Evolutionary conservation across 2,888 invertebrate genomes (phyloP).

Genomic region (Proisotoma minuta): DNA sequence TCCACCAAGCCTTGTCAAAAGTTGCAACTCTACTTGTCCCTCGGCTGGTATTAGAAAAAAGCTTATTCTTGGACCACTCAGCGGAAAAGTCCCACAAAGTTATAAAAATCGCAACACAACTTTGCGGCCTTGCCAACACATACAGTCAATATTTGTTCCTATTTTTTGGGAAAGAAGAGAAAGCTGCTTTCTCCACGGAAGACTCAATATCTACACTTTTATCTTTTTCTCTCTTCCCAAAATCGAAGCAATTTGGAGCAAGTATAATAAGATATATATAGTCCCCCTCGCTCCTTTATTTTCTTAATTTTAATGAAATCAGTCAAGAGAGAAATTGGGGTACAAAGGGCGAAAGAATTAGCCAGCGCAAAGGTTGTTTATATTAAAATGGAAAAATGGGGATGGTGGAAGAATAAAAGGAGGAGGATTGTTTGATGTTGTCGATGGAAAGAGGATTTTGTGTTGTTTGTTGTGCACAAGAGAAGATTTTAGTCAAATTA

Average conservation of each 20-base stretch:
- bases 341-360: not conserved
- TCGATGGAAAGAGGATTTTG: not conserved
- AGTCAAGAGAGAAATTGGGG: no score
- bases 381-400: not conserved
- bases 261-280: not conserved
- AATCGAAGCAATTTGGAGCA: not conserved
- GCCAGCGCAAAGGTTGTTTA: not conserved
- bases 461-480: no score
- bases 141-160: constrained; percentile 2
- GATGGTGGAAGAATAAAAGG: not conserved
- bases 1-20: not conserved
- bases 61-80: not conserved
- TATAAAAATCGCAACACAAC: constrained; percentile 4
- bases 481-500: not conserved
- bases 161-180: not conserved
- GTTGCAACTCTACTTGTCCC: not conserved
- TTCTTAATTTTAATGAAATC: no score
- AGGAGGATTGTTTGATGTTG: not conserved
- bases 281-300: no score
- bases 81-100: not conserved
- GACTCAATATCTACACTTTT: constrained; percentile 1
- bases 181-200: not conserved
- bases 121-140: not conserved
- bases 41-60: no score
- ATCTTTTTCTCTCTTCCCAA: not conserved